Percentiles rank a stretch among this genome's conserved stretches.
phyloP scores from a whole-genome alignment of 2,113 vertebrate species.

The Chinchilla lanigera region DNA sequence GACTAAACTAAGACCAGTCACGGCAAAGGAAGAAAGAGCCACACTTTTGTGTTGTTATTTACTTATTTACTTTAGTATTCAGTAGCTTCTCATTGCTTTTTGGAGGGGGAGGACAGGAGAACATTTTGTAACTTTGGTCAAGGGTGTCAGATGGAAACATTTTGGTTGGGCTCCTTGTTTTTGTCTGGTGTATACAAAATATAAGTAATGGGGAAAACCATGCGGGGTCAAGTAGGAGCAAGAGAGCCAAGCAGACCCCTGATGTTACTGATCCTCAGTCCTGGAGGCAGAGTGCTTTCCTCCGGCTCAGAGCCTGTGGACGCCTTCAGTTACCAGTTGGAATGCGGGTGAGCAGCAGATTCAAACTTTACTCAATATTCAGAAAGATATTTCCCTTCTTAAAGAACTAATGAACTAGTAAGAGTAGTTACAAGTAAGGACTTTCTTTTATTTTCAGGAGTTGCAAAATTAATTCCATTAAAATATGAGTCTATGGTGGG shows the following conservation, averaged over 20 bases:
- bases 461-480: constrained; percentile 19
- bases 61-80: not conserved
- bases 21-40: not conserved
- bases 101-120: not conserved
- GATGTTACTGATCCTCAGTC: not conserved
- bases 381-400: not conserved
- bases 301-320: not conserved
- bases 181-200: constrained; percentile 23
- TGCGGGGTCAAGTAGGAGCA: not conserved
- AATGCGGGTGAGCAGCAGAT: constrained; percentile 41
- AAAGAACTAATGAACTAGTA: not conserved
- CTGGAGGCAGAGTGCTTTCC: not conserved
- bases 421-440: not conserved
- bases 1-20: not conserved
- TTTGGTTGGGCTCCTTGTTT: not conserved
- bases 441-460: not conserved
- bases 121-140: constrained; percentile 25
- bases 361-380: constrained; percentile 29
- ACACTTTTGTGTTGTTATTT: not conserved
- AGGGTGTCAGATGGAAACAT: not conserved
- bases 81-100: constrained; percentile 5
- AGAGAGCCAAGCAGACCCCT: not conserved
- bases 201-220: not conserved
- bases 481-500: not conserved
- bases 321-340: constrained; percentile 37